phyloP scores from a whole-genome alignment of 2,113 vertebrate species.

The Perccottus glenii region DNA sequence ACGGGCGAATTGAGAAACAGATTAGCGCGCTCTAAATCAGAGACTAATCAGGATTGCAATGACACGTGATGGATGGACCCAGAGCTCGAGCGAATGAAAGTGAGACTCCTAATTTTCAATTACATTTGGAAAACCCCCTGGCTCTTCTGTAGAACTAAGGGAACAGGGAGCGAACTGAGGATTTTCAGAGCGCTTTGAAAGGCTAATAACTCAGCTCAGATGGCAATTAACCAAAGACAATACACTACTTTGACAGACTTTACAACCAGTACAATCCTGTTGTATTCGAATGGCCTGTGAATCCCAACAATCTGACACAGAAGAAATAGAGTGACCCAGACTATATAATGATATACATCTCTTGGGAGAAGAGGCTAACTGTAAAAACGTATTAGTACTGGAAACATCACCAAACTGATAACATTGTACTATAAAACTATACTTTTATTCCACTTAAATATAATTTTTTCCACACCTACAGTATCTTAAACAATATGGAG shows the following conservation, averaged over 20 bases:
- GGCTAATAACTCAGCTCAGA: not conserved
- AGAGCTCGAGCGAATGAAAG: constrained; percentile 35
- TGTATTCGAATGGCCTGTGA: not conserved
- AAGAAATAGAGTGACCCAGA: too few species aligned
- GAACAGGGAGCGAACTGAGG: constrained; percentile 22
- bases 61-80: constrained; percentile 55
- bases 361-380: too few species aligned
- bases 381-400: too few species aligned
- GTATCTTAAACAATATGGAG: too few species aligned
- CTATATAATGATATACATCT: too few species aligned
- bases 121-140: constrained; percentile 8
- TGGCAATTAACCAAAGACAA: too few species aligned
- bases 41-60: constrained; percentile 50
- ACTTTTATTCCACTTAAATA: too few species aligned
- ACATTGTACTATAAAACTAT: too few species aligned
- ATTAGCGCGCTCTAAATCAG: constrained; percentile 31
- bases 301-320: not conserved
- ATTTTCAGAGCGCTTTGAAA: not conserved
- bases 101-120: constrained; percentile 41
- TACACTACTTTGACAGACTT: too few species aligned
- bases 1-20: constrained; percentile 35
- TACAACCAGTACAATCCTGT: too few species aligned
- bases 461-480: too few species aligned
- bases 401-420: too few species aligned
- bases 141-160: constrained; percentile 5